A percentile compares a stretch with the other conserved stretches of the same genome.
phyloP scores from a whole-genome alignment of 1,140 invertebrate genomes.

The Neodiprion virginianus region DNA sequence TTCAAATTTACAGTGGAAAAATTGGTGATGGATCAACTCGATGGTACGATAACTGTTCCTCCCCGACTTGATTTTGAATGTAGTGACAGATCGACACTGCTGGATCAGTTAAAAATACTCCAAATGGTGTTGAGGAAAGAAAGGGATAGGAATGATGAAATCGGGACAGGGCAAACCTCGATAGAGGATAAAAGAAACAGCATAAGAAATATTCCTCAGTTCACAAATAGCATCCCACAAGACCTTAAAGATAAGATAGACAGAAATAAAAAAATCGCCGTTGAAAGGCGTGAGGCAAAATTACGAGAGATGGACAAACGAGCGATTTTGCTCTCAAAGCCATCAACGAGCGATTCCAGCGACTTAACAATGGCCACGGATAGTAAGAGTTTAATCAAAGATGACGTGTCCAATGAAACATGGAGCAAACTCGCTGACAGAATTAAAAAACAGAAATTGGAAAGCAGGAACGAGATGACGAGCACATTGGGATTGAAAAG shows the following conservation, averaged over 20 bases:
- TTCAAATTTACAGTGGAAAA: slow-evolving; percentile 49
- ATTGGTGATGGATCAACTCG: slow-evolving; percentile 41
- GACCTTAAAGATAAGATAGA: slow-evolving; percentile 43
- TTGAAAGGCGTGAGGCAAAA: slow-evolving; percentile 34
- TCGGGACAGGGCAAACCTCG: background rate
- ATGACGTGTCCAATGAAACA: background rate
- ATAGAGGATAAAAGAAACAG: slow-evolving; percentile 3
- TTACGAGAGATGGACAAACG: slow-evolving; percentile 38
- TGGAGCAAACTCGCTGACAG: background rate
- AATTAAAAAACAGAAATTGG: background rate
- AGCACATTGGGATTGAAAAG: background rate
- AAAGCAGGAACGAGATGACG: background rate
- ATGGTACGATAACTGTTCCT: slow-evolving; percentile 42
- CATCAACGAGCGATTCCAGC: background rate
- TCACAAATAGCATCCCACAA: slow-evolving; percentile 15
- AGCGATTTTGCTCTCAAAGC: slow-evolving; percentile 23
- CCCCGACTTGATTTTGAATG: slow-evolving; percentile 41
- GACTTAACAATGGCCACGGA: background rate
- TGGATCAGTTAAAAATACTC: slow-evolving; percentile 52
- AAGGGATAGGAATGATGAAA: slow-evolving; percentile 25
- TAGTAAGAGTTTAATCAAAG: background rate
- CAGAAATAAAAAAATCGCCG: slow-evolving; percentile 35
- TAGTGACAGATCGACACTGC: slow-evolving; percentile 42
- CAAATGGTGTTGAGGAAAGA: slow-evolving; percentile 52
- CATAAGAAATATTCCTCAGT: background rate